Evolutionary conservation across 2,797 vertebrate species (phyloP), one percentile per base, ranked within the genome.

Genomic region (Leptoclinus maculatus): DNA sequence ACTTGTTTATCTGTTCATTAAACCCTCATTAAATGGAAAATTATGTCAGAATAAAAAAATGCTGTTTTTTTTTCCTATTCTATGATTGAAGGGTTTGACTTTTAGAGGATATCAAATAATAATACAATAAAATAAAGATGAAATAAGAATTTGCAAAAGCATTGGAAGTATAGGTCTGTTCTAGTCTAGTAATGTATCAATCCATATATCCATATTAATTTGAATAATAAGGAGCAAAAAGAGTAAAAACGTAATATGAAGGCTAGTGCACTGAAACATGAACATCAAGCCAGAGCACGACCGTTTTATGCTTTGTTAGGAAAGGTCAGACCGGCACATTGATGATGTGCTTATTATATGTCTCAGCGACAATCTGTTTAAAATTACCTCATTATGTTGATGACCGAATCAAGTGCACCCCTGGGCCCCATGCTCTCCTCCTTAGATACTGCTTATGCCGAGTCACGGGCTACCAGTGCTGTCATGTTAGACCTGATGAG

Each of bases 371-470:
- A 91, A 92, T 91, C 94, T 93, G 92, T 92, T 94, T 91, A 87
- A 95, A 94, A 95, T 94, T 89, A 94, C 92, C 94, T 94, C 90
- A 93, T 95, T 95, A 95, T 93, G 93, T 91, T 93, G 92, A 94
- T 93, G 93, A 94, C 89, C 89, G 87, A 90, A 94, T 95, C 92
- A 93, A 95, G 92, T 89, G 89, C 83, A 89, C 91, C 91, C 91
- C 89, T 87, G 92, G 89, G 94, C 84, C 92, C 83, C 72, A 34
- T 80, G 84, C 82, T 58, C 89, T 87, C 81, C 78, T 88, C 83
- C 88, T 90, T 87, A 89, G 86, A 91, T 72, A 72, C 86, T 90
- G 86, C 88, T 95, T 94, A 93, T 94, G 91, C 89, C 75, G 74
- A 87, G 92, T 86, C 92, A 94, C 91, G 83, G 80, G 65, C 89